A percentile compares a stretch with the other conserved stretches of the same genome.
Conservation (phyloP, 2,888 invertebrate species). For the Scaptomyza reducta region DNA sequence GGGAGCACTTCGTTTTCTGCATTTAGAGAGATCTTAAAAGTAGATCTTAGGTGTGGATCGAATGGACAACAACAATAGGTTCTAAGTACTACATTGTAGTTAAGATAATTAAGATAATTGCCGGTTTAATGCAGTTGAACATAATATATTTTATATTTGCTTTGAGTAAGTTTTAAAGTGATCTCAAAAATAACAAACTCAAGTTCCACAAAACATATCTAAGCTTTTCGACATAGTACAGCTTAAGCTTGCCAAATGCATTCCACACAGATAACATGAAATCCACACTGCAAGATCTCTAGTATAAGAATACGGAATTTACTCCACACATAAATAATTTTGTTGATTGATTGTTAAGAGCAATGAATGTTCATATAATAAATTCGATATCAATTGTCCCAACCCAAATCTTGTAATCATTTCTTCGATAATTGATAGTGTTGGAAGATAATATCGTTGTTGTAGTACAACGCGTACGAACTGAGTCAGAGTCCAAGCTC, state of each 20-base stretch:
- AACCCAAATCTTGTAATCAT: slow-evolving; percentile 2
- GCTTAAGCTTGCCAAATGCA: neutral
- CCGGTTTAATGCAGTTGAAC: neutral
- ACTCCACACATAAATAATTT: neutral
- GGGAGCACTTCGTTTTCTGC: slow-evolving; percentile 29
- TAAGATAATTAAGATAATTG: neutral
- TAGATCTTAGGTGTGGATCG: slow-evolving; percentile 21
- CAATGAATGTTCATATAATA: neutral
- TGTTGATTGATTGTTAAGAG: slow-evolving; percentile 1
- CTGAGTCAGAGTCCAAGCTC: slow-evolving; percentile 32
- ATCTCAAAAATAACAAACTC: too few relatives aligned
- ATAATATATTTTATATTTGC: too few relatives aligned
- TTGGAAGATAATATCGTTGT: neutral
- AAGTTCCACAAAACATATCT: neutral
- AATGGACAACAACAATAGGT: slow-evolving; percentile 1
- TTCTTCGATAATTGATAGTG: slow-evolving; percentile 1
- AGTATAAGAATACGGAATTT: neutral
- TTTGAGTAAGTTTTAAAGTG: neutral
- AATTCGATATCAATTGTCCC: too few relatives aligned
- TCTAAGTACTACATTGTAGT: too few relatives aligned
- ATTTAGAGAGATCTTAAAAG: slow-evolving; percentile 7
- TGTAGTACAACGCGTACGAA: neutral
- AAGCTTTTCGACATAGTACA: neutral
- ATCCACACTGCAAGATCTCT: neutral
- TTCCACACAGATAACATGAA: neutral